Evolutionary conservation across 1,140 invertebrate species (phyloP).

Genomic region (Forficula auricularia): DNA sequence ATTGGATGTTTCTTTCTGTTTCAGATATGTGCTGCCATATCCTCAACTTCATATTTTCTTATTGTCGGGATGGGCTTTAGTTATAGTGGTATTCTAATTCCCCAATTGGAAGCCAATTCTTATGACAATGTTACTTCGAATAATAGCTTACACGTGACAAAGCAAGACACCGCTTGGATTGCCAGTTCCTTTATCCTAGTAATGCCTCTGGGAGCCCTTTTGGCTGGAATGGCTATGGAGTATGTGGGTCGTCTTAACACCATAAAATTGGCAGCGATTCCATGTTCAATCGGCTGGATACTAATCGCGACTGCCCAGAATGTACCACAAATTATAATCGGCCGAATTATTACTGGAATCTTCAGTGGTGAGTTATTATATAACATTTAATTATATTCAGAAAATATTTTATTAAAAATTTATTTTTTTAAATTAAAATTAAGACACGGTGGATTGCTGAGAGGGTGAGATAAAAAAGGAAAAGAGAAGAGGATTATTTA

Average conservation of each 20-base stretch:
- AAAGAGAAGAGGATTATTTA: too few species aligned
- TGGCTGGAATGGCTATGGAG: conserved; percentile 39
- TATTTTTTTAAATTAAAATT: too few species aligned
- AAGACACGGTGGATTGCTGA: too few species aligned
- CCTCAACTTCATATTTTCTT: conserved; percentile 35
- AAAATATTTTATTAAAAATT: too few species aligned
- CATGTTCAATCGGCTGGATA: conserved; percentile 40
- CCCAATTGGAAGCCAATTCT: conserved; percentile 27
- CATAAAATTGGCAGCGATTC: conserved; percentile 37
- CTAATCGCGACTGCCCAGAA: conserved; percentile 32
- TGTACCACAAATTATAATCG: conserved; percentile 32
- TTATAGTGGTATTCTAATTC: conserved; percentile 35
- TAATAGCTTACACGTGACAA: conserved; percentile 20
- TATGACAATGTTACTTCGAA: conserved; percentile 15
- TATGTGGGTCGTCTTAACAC: conserved; percentile 39
- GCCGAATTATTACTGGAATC: conserved; percentile 40
- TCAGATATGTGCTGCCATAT: conserved; percentile 31
- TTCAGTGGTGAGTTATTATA: conserved; percentile 26
- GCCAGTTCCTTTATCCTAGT: conserved; percentile 34
- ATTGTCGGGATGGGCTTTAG: conserved; percentile 35
- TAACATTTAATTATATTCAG: too few species aligned
- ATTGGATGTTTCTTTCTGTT: too few species aligned
- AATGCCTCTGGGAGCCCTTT: conserved; percentile 31
- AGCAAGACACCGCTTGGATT: conserved; percentile 32
- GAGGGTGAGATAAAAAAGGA: too few species aligned